Base-by-base conservation (phyloP, 1,140 invertebrate genomes). In the Dendrolimus kikuchii region DNA sequence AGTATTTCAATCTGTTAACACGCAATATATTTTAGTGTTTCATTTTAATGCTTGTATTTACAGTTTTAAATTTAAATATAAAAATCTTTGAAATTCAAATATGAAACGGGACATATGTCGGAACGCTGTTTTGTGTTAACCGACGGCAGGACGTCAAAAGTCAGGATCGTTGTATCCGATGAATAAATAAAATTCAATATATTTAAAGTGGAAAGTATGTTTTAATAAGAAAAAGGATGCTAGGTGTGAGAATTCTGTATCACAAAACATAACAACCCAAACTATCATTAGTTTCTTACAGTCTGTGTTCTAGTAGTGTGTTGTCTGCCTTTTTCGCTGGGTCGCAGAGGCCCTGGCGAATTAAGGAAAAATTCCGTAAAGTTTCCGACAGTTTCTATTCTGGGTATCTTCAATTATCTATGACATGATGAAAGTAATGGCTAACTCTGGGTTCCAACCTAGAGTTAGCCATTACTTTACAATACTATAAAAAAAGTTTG, bases 111-210 rank as follows among this genome's bases (percentile, higher is more conserved):
- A 60, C 47, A 49, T 36, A 8, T 10, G 46, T 60, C 57, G 47
- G 51, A 59, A 58, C 46, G 46, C 42, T 55, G 38, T 55, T 41
- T 56, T 46, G 53, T 36, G n/a, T 45, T 60, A 54, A 54, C 52
- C 44, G 53, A 62, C 56, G 53, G 53, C 23, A 23, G 23, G 23
- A 23, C 23, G 23, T 23, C 23, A 3, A 23, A 23, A 23, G 46
- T 51, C 10, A 23, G 44, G 53, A 55, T 59, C 41, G 41, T 41
- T 55, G 56, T 48, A 53, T 59, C 48, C 57, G 55, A 66, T 66
- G 64, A 58, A 66, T 66, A 66, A 55, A 62, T 66, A 58, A 59
- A 40, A 55, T 54, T 64, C 55, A 46, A 64, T 23, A 23, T 23
- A 23, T 23, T 23, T 23, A 23, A 23, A 23, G 23, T 23, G 23